phyloP scores from a whole-genome alignment of 2,797 vertebrate genomes.

The Psittacula echo region DNA sequence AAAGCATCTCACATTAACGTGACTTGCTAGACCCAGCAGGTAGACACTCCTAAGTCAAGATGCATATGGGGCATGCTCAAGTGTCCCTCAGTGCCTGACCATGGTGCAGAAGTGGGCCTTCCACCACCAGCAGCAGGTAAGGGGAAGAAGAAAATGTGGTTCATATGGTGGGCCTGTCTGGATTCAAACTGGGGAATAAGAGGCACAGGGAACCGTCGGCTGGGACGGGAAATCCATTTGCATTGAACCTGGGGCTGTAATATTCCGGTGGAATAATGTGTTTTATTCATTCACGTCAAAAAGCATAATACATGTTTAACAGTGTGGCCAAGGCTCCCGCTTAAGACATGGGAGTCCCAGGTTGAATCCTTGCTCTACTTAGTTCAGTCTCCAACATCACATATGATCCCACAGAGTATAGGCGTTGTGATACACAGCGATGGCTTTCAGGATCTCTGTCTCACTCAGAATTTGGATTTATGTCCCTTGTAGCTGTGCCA shows the following conservation, averaged over 20 bases:
- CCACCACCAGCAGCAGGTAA: neutral
- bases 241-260: neutral
- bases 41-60: neutral
- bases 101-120: neutral
- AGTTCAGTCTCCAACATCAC: neutral
- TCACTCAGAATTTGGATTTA: neutral
- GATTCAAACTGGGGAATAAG: neutral
- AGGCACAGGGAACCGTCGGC: neutral
- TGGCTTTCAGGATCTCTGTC: neutral
- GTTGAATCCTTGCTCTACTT: neutral
- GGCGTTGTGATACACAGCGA: neutral
- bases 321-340: neutral
- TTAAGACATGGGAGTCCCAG: accelerated
- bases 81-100: neutral
- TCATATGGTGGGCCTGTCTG: accelerated
- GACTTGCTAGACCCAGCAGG: neutral
- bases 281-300: neutral
- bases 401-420: neutral
- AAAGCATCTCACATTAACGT: accelerated
- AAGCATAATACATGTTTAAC: neutral
- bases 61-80: no score
- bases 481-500: neutral
- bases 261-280: neutral
- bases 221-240: neutral
- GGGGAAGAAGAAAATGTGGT: neutral